Evolutionary conservation across 2,888 invertebrate genomes (phyloP), one percentile per base, ranked within the genome.

Genomic region (Euphydryas editha): DNA sequence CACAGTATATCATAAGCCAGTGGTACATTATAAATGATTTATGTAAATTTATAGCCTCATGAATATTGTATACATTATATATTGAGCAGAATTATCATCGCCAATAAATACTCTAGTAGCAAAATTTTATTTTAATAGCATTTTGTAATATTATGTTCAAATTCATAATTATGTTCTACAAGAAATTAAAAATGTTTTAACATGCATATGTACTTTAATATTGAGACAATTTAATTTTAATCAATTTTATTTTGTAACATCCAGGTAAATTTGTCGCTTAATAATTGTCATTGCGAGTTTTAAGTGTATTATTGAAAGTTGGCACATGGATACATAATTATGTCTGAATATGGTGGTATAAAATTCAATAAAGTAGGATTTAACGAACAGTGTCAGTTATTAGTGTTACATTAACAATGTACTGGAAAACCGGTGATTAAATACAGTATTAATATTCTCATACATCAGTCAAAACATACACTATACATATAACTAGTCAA

Each of bases 31-130:
- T 42, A 56, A 47, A 42, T 57, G 47, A 51, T 59, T 60, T 30
- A 65, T 62, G 56, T 63, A 68, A 62, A 58, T 54, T 54, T 70
- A 65, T 61, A 68, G 64, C 64, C 59, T 67, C 58, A 55, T 60
- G 46, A 63, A 65, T 49, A 61, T 59, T 47, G 13, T 30, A 30
- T 4, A 18, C n/a, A 49, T 46, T 67, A 51, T 67, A 70, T 67
- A 65, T 67, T 70, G 69, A 67, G 69, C 67, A 65, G 67, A 51
- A 59, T 63, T 64, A 66, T 58, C 58, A 67, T 62, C 54, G 67
- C 62, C 69, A 59, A 67, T 49, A 54, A 46, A 37, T 46, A 54
- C 46, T 67, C 49, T 42, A 58, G 42, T 58, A 63, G 54, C 58
- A 44, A 6, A 46, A 46, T 21, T 54, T 44, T 54, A 13, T 44